phyloP scores from a whole-genome alignment of 2,113 vertebrate genomes.

The Microcebus lehilahytsara region DNA sequence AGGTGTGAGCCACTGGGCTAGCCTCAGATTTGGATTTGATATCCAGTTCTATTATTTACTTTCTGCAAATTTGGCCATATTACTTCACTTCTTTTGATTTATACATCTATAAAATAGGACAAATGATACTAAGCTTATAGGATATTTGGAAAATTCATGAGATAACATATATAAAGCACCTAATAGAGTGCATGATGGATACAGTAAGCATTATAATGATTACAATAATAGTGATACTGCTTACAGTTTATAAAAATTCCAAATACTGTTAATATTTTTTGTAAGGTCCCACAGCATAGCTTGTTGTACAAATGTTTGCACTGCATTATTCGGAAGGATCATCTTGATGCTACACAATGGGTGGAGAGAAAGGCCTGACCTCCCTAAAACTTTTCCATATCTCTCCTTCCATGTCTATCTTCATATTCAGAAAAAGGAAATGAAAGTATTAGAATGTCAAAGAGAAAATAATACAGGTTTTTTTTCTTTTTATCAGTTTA shows the following conservation, averaged over 20 bases:
- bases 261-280: not conserved
- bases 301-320: not conserved
- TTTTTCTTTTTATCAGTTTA: slow-evolving; percentile 28
- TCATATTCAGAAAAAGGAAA: slow-evolving; percentile 63
- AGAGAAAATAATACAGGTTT: not conserved
- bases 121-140: not conserved
- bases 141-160: not conserved
- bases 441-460: slow-evolving; percentile 49
- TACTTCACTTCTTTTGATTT: not conserved
- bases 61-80: not conserved
- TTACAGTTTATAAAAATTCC: not conserved
- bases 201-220: not conserved
- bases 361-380: not conserved
- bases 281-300: not conserved
- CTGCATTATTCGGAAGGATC: not conserved
- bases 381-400: not conserved
- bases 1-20: too few relatives aligned
- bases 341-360: not conserved
- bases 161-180: not conserved
- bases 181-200: not conserved
- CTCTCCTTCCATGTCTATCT: not conserved
- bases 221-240: not conserved
- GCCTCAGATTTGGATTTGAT: not conserved
- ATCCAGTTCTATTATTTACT: not conserved
- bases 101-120: not conserved